phyloP scores from a whole-genome alignment of 2,113 vertebrate genomes.

The Psittacara wagleri region DNA sequence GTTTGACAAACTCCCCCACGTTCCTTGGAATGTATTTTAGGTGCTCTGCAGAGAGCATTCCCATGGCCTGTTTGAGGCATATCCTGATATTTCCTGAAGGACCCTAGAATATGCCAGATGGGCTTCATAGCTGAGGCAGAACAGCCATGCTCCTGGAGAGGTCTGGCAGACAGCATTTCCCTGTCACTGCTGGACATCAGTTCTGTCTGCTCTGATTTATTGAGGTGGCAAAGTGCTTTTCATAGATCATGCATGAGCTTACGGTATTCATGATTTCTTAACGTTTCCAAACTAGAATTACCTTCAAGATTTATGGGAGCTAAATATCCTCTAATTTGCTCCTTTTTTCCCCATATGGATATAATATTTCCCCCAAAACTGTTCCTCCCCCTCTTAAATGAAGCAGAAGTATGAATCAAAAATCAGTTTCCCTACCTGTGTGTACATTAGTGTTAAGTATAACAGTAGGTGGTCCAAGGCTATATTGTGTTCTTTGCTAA shows the following conservation, averaged over 20 bases:
- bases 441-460: background rate
- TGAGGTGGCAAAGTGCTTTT: background rate
- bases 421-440: background rate
- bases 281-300: background rate
- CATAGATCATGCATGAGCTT: background rate
- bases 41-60: conserved; percentile 49
- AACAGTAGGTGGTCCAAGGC: background rate
- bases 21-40: conserved; percentile 59
- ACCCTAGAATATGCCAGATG: background rate
- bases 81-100: conserved; percentile 14
- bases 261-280: conserved; percentile 6
- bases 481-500: background rate
- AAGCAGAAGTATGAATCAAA: background rate
- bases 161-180: background rate
- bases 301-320: conserved; percentile 26
- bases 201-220: conserved; percentile 28
- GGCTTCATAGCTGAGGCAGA: background rate
- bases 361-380: background rate
- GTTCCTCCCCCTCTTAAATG: background rate
- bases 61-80: conserved; percentile 32
- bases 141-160: conserved; percentile 24
- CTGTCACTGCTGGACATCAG: background rate
- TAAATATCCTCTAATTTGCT: background rate
- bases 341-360: background rate
- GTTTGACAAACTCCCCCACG: conserved; percentile 9